phyloP scores from a whole-genome alignment of 2,797 vertebrate genomes.

The Sardinella longiceps region DNA sequence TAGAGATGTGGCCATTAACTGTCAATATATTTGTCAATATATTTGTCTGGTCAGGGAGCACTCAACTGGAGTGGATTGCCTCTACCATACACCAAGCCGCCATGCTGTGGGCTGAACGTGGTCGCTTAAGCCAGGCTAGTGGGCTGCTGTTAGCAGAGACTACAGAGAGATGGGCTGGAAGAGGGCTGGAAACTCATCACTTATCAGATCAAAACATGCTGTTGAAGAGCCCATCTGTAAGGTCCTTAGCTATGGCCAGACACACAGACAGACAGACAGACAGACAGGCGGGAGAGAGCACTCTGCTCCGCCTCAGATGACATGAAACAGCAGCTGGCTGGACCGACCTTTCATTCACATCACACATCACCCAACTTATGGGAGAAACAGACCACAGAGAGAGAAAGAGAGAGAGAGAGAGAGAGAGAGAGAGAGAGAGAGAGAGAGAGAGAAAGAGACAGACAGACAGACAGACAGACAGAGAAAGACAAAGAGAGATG shows the following conservation, averaged over 20 bases:
- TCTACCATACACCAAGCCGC: background rate
- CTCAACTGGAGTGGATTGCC: too few relatives aligned
- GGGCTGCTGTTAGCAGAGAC: background rate
- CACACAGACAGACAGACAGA: background rate
- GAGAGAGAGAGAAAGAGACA: background rate
- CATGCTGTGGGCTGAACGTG: background rate
- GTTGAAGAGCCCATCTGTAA: background rate
- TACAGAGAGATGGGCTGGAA: background rate
- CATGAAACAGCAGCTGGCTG: background rate
- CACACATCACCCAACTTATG: background rate
- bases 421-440: background rate
- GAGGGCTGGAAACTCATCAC: background rate
- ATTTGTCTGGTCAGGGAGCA: too few relatives aligned
- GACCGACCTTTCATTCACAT: background rate
- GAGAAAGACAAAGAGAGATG: conserved; percentile 16
- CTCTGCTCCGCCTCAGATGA: background rate
- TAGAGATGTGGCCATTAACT: too few relatives aligned
- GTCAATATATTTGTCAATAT: too few relatives aligned
- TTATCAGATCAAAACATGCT: background rate
- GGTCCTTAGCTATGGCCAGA: background rate
- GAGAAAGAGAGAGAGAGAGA: too few relatives aligned
- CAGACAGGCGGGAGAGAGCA: background rate
- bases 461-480: too few relatives aligned
- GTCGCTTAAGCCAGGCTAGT: too few relatives aligned
- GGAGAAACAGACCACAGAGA: background rate